Conservation (phyloP, 2,797 vertebrate species). For the Mormyrops attenuatus region DNA sequence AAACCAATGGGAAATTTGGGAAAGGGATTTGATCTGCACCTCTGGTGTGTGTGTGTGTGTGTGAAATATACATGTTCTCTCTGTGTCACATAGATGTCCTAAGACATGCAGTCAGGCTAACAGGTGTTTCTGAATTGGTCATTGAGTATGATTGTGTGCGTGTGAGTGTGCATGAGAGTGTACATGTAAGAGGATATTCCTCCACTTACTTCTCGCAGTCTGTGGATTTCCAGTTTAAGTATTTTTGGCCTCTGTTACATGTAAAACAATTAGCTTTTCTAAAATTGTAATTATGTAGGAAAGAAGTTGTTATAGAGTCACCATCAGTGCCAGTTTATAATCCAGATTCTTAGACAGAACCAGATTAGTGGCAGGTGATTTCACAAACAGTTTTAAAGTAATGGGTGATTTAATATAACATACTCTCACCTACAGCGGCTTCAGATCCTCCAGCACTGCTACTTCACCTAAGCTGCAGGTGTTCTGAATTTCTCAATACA, state of each 20-base stretch:
- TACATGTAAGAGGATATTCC: neutral
- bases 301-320: too few species aligned
- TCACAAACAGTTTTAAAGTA: too few species aligned
- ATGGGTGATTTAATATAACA: too few species aligned
- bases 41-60: neutral
- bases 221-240: too few species aligned
- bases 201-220: neutral
- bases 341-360: too few species aligned
- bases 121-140: neutral
- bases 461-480: neutral
- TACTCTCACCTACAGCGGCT: too few species aligned
- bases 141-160: neutral
- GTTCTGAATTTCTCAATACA: neutral
- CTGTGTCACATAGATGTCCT: neutral
- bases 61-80: neutral
- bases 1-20: neutral
- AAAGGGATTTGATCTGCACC: neutral
- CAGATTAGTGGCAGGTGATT: too few species aligned
- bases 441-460: neutral
- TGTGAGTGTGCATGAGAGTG: neutral
- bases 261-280: too few species aligned
- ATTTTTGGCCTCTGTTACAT: too few species aligned
- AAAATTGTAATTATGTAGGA: too few species aligned
- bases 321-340: too few species aligned
- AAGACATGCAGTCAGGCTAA: neutral